Conservation (phyloP, 2,797 vertebrate genomes). For the Danio tinwini region DNA sequence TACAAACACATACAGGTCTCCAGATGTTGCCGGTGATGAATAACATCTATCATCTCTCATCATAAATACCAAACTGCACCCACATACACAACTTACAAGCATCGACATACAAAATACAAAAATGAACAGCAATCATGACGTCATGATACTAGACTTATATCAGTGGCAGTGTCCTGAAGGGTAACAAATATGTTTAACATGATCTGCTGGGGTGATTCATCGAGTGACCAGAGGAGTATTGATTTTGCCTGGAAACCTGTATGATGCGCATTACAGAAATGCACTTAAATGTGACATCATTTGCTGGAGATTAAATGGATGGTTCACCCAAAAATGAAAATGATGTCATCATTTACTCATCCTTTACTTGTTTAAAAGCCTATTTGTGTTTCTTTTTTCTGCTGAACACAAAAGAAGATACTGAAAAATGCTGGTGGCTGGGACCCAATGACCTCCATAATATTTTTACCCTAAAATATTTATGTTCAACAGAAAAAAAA, state of each 20-base stretch:
- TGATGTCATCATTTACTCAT: too few relatives aligned
- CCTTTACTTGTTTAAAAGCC: too few relatives aligned
- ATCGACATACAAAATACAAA: constrained; percentile 45
- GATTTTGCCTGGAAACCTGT: constrained; percentile 26
- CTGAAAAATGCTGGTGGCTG: too few relatives aligned
- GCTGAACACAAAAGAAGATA: too few relatives aligned
- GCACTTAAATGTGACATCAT: constrained; percentile 32
- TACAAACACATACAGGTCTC: constrained; percentile 54
- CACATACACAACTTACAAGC: constrained; percentile 56
- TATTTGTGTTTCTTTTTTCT: too few relatives aligned
- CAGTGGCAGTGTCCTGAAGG: constrained; percentile 50
- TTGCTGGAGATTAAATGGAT: neutral
- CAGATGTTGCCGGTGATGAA: constrained; percentile 45
- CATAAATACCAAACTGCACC: constrained; percentile 39
- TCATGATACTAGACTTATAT: constrained; percentile 49
- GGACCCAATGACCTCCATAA: too few relatives aligned
- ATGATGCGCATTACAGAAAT: constrained; percentile 27
- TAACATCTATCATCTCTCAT: constrained; percentile 50
- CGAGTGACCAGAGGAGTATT: neutral
- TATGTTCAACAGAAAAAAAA: too few relatives aligned
- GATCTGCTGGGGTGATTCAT: constrained; percentile 14
- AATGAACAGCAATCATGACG: constrained; percentile 42
- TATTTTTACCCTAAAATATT: too few relatives aligned
- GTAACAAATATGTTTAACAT: neutral
- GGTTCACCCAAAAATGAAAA: too few relatives aligned